phyloP scores from a whole-genome alignment of 92 coral and sea anemone species.

The Zoanthus sansibaricus region DNA sequence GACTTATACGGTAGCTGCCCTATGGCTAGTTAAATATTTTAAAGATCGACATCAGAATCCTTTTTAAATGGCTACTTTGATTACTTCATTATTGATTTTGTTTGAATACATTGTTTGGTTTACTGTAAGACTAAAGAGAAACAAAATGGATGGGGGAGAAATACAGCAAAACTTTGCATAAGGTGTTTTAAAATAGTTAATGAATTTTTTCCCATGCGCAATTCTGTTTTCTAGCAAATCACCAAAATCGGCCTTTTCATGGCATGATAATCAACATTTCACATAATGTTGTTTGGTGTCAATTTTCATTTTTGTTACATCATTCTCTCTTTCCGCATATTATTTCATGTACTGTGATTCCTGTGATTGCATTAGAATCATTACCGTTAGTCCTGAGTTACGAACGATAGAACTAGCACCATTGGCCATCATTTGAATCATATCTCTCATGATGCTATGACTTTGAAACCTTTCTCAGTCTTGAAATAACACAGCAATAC shows the following conservation, averaged over 20 bases:
- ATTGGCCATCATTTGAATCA: not conserved
- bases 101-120: not conserved
- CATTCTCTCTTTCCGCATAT: not conserved
- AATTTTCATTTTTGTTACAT: not conserved
- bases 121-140: not conserved
- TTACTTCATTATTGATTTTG: too few relatives aligned
- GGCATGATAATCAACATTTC: not conserved
- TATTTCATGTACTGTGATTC: not conserved
- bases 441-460: constrained; percentile 46
- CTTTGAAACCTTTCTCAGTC: constrained; percentile 67
- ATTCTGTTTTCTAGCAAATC: not conserved
- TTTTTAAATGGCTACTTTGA: not conserved
- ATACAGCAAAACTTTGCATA: not conserved
- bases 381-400: not conserved
- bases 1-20: not conserved
- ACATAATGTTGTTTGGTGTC: not conserved
- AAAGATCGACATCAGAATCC: too few relatives aligned
- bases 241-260: not conserved
- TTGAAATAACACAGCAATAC: constrained; percentile 82
- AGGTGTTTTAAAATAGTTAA: not conserved
- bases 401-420: not conserved
- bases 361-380: not conserved
- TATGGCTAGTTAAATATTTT: not conserved
- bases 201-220: too few relatives aligned
- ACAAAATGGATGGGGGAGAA: not conserved